Base-by-base conservation (phyloP, 2,113 vertebrate species). In the Melanotaenia duboulayi region DNA sequence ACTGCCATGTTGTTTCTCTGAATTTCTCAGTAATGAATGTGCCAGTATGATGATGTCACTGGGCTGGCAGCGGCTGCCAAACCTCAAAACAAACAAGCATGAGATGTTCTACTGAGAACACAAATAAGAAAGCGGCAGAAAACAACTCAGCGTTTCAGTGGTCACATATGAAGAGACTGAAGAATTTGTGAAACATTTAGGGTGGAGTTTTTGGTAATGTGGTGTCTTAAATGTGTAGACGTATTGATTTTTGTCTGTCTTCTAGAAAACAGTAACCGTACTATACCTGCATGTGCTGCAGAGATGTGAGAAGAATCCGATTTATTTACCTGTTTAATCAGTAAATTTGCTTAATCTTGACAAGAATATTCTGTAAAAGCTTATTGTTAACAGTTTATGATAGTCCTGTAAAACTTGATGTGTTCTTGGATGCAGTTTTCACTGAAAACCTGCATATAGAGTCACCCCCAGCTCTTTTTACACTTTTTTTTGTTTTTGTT, bases 41-140 rank as follows among this genome's bases (percentile, higher is more conserved):
- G 84, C 76, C 89, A 85, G 67, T 20, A 49, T 42, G 4, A 44
- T 81, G 75, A 88, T 77, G 58, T 86, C 85, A 86, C 56, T 17
- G 69, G 50, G 69, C 42, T 55, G 62, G 71, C 62, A 74, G 80
- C 58, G 19, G 66, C 78, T 84, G 86, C 82, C 80, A 88, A 85
- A 67, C 58, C 70, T 46, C 17, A 63, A 69, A 79, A 83, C 63
- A 81, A 73, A 74, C 72, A 78, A 20, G 51, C 60, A 65, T 23
- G 58, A 71, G 82, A 51, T 55, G 55, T 72, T 67, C 51, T 35
- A 39, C 74, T 40, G 60, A 65, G 68, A 49, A 71, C 58, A 63
- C 55, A 66, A 88, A 79, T 61, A 75, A 78, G 77, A 74, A 32
- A 51, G 49, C 4, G 37, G 71, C 61, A 57, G 55, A 66, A 69